phyloP scores from a whole-genome alignment of 2,797 vertebrate species.

The Onychomys leucogaster region DNA sequence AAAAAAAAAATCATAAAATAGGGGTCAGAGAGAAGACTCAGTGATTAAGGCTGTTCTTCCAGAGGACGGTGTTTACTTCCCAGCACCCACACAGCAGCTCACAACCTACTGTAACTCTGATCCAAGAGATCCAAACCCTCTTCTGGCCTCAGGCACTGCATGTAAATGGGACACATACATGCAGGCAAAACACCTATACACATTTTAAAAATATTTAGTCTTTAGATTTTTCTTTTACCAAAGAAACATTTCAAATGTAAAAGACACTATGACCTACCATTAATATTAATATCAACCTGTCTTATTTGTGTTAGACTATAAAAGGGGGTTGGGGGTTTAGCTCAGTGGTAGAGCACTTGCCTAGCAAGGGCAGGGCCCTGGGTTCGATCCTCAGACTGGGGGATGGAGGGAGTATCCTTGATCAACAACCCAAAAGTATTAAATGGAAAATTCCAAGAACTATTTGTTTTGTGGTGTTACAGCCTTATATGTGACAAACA shows the following conservation, averaged over 20 bases:
- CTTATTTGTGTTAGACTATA: not conserved
- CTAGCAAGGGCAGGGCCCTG: not conserved
- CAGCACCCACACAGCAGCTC: not conserved
- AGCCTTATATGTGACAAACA: not conserved
- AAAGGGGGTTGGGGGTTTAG: not conserved
- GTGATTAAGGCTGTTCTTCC: not conserved
- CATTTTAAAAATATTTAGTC: not conserved
- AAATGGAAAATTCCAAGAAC: not conserved
- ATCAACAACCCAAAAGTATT: not conserved
- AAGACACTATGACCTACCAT: not conserved
- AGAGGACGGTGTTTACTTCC: not conserved
- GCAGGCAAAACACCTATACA: not conserved
- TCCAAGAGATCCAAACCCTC: not conserved
- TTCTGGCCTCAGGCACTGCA: not conserved
- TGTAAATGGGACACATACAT: not conserved
- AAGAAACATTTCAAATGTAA: slow-evolving; percentile 56
- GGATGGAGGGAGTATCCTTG: not conserved
- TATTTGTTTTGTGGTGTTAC: not conserved
- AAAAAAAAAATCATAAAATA: not conserved
- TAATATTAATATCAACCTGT: not conserved
- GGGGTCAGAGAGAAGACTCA: not conserved
- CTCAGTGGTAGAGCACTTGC: not conserved
- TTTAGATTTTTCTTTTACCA: slow-evolving; percentile 39
- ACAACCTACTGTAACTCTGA: not conserved
- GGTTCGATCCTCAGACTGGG: not conserved